Evolutionary conservation across 2,797 vertebrate genomes (phyloP).

Genomic region (Malurus leucopterus): DNA sequence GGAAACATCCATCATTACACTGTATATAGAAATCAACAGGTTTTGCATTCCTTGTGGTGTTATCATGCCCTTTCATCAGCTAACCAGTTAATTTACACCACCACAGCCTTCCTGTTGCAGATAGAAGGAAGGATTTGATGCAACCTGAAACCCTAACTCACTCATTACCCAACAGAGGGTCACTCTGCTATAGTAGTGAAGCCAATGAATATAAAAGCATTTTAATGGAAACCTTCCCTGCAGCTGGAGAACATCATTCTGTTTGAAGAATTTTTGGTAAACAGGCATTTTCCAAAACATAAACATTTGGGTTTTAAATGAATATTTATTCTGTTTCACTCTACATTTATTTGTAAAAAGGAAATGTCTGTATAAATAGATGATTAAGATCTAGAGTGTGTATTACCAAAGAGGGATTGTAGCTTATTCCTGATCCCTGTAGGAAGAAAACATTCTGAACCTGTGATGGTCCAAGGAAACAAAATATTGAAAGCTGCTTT

Average conservation of each 20-base stretch:
- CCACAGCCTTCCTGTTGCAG: slow-evolving; percentile 28
- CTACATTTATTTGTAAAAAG: slow-evolving; percentile 52
- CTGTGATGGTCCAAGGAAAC: not conserved
- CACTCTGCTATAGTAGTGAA: not conserved
- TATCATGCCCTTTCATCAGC: slow-evolving; percentile 32
- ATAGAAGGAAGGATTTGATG: slow-evolving; percentile 37
- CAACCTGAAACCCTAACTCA: slow-evolving; percentile 21
- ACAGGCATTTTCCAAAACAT: slow-evolving; percentile 47
- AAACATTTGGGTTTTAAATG: slow-evolving; percentile 54
- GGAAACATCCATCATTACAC: not conserved
- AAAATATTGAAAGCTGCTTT: not conserved
- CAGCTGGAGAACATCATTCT: slow-evolving; percentile 48
- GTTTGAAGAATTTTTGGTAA: slow-evolving; percentile 47
- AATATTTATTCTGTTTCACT: slow-evolving; percentile 57
- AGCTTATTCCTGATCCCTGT: not conserved
- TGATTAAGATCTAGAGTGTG: slow-evolving; percentile 31
- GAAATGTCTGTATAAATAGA: slow-evolving; percentile 56
- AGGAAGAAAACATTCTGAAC: slow-evolving; percentile 27
- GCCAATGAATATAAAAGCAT: not conserved
- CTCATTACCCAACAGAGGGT: not conserved
- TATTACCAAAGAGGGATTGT: not conserved
- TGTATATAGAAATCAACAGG: not conserved
- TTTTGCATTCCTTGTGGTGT: slow-evolving; percentile 17
- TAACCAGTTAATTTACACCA: slow-evolving; percentile 51
- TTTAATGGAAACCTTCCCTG: slow-evolving; percentile 39